Evolutionary conservation across 2,797 vertebrate species (phyloP).

Genomic region (Nothura maculosa): DNA sequence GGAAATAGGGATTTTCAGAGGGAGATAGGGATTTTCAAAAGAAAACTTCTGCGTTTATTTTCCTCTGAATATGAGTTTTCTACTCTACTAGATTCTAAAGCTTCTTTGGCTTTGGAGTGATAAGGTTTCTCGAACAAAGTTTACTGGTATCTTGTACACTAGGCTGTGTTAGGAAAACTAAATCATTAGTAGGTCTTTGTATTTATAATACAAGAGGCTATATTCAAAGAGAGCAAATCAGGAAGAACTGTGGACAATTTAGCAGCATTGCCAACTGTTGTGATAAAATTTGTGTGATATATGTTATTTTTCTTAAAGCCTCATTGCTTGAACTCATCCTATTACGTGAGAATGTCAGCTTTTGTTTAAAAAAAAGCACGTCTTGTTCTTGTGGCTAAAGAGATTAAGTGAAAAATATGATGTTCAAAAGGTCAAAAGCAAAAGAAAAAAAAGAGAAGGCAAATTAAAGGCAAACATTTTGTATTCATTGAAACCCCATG

Average conservation of each 20-base stretch:
- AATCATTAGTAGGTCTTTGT: background rate
- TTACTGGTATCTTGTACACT: background rate
- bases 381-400: background rate
- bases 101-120: background rate
- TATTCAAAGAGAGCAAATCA: background rate
- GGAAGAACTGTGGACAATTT: background rate
- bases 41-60: background rate
- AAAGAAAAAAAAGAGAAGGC: background rate
- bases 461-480: background rate
- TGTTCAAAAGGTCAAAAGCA: background rate
- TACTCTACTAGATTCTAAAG: background rate
- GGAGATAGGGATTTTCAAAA: slow-evolving; percentile 9
- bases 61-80: background rate
- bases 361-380: slow-evolving; percentile 17
- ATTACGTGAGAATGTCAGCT: background rate
- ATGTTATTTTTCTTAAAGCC: background rate
- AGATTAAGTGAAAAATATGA: background rate
- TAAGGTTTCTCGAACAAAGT: background rate
- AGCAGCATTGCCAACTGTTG: background rate
- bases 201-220: background rate
- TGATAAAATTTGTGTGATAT: slow-evolving; percentile 6
- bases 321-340: background rate
- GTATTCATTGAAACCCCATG: background rate
- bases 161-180: background rate
- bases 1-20: slow-evolving; percentile 46